Evolutionary conservation across 2,797 vertebrate species (phyloP).

Genomic region (Pseudomugil gertrudae): DNA sequence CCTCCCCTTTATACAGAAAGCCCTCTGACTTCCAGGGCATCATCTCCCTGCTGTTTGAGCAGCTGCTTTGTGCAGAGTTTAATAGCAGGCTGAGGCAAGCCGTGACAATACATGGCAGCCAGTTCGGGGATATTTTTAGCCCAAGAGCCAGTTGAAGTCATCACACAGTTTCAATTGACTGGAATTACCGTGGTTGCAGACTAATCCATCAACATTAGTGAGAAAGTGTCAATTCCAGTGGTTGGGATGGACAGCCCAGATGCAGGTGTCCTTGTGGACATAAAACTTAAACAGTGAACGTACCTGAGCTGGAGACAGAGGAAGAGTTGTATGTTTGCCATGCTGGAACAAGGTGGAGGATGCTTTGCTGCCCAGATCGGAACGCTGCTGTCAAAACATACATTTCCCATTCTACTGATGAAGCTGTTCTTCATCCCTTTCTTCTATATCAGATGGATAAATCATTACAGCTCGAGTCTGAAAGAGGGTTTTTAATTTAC

Average conservation of each 20-base stretch:
- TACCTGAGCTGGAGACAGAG: slow-evolving; percentile 66
- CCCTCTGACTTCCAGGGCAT: slow-evolving; percentile 60
- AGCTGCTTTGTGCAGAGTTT: slow-evolving; percentile 76
- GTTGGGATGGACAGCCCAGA: slow-evolving; percentile 44
- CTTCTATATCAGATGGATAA: slow-evolving; percentile 24
- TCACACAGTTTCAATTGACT: slow-evolving; percentile 52
- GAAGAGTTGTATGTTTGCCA: slow-evolving; percentile 79
- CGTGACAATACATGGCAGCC: slow-evolving; percentile 65
- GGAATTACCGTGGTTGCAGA: slow-evolving; percentile 67
- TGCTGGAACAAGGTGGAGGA: slow-evolving; percentile 69
- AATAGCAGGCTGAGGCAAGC: slow-evolving; percentile 60
- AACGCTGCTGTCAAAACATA: slow-evolving; percentile 58
- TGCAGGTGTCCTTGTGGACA: slow-evolving; percentile 67
- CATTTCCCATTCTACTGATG: slow-evolving; percentile 60
- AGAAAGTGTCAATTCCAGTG: slow-evolving; percentile 64
- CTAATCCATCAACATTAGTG: slow-evolving; percentile 78
- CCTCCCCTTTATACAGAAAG: slow-evolving; percentile 27
- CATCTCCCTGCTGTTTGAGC: slow-evolving; percentile 69
- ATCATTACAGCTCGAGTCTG: background rate
- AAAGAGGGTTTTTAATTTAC: background rate
- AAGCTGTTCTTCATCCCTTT: background rate
- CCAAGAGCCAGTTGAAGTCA: slow-evolving; percentile 60
- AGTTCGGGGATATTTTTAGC: slow-evolving; percentile 73
- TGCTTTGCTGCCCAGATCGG: slow-evolving; percentile 58
- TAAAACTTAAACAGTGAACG: slow-evolving; percentile 73